phyloP scores from a whole-genome alignment of 1,140 invertebrate genomes.

The Brachionus asplanchnoidis region DNA sequence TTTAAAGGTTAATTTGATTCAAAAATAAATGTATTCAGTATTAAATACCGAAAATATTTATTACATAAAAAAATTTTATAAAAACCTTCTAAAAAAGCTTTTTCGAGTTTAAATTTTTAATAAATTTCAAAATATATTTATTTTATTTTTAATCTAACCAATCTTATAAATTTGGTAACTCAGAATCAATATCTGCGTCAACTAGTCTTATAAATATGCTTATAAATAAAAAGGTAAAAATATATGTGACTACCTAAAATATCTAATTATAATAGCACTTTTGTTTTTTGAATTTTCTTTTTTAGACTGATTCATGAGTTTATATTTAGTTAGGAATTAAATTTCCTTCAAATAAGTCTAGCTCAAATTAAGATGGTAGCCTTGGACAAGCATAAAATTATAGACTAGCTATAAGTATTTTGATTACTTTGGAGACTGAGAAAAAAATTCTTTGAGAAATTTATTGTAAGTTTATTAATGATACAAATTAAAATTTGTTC shows the following conservation, averaged over 20 bases:
- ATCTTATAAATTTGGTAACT: background rate
- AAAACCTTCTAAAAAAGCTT: background rate
- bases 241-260: background rate
- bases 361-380: background rate
- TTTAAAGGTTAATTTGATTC: background rate
- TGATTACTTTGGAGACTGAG: background rate
- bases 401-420: background rate
- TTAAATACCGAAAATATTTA: background rate
- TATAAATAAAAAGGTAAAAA: background rate
- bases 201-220: background rate
- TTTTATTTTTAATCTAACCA: background rate
- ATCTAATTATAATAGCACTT: background rate
- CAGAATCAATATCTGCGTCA: background rate
- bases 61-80: background rate
- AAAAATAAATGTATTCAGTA: background rate
- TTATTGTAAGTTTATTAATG: background rate
- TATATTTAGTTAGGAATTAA: background rate
- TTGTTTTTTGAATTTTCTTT: background rate
- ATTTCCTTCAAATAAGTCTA: background rate
- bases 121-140: background rate
- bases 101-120: background rate
- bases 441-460: background rate
- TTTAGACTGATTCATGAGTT: background rate
- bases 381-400: background rate
- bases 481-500: background rate